phyloP scores from a whole-genome alignment of 2,113 vertebrate species.

The Piliocolobus tephrosceles region DNA sequence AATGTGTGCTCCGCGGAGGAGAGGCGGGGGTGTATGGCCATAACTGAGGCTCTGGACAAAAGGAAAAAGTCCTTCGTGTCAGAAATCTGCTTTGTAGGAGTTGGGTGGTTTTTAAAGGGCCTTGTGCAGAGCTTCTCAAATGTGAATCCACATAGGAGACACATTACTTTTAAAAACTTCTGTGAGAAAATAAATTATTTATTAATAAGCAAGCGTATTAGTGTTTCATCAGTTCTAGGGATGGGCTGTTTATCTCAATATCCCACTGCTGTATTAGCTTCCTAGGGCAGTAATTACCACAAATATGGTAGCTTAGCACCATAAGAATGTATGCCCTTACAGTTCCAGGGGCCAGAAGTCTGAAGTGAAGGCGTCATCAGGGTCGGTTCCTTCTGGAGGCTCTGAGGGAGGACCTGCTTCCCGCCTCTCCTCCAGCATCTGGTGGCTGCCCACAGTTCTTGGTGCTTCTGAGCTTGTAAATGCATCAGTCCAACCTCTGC shows the following conservation, averaged over 20 bases:
- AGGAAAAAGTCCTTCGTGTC: neutral
- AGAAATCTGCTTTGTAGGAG: neutral
- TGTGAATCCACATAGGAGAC: neutral
- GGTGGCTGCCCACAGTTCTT: neutral
- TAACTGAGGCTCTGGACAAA: neutral
- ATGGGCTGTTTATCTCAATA: neutral
- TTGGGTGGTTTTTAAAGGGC: neutral
- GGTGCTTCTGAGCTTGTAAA: neutral
- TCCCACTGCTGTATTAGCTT: neutral
- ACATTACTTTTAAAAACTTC: neutral
- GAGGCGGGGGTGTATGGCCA: rapidly evolving
- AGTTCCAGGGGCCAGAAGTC: neutral
- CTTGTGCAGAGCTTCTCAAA: neutral
- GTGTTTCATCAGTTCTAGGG: neutral
- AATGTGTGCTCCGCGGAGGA: neutral
- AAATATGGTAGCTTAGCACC: neutral
- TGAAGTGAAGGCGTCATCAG: neutral
- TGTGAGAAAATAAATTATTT: neutral
- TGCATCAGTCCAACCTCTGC: neutral
- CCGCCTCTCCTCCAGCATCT: neutral
- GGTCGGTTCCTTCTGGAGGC: neutral
- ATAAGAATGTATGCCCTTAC: neutral
- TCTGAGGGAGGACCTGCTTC: neutral
- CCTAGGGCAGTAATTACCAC: neutral
- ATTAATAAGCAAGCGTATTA: neutral